These are phyloP conservation scores for Hymenopus coronatus DNA, from an alignment of 2,888 invertebrate species.

Conservation along the genomic window DNA sequence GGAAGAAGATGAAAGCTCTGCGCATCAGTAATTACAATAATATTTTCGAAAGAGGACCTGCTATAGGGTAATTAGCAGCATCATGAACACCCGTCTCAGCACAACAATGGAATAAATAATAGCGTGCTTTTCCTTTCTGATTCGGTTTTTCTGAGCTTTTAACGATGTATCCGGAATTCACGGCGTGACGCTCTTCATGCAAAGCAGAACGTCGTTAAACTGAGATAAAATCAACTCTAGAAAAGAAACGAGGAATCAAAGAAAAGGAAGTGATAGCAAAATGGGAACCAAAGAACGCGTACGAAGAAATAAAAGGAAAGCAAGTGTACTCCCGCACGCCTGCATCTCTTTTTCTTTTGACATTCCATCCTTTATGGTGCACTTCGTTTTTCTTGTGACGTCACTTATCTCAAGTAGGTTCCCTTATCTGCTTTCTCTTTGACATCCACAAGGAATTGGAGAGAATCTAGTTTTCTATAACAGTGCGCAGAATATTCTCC, in stretches of 20 bases:
- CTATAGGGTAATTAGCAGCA: too few relatives aligned
- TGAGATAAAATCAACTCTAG: background rate
- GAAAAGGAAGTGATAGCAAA: background rate
- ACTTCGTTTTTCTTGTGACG: background rate
- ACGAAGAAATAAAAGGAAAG: too few relatives aligned
- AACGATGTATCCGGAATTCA: background rate
- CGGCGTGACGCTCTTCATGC: background rate
- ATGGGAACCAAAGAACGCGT: background rate
- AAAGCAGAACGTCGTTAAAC: background rate
- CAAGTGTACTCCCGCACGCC: background rate
- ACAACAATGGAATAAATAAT: background rate
- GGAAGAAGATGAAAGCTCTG: too few relatives aligned
- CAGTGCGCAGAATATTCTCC: background rate
- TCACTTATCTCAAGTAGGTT: background rate
- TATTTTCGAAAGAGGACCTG: too few relatives aligned
- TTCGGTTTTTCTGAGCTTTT: background rate
- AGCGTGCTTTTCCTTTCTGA: background rate
- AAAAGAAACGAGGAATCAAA: background rate
- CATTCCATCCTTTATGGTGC: background rate
- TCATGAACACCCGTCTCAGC: background rate
- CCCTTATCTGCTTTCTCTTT: background rate
- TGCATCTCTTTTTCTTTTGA: background rate
- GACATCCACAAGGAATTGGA: background rate
- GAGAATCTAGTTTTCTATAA: background rate
- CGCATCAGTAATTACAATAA: too few relatives aligned